These are phyloP conservation scores for Pangasius sanitwongsei DNA, from an alignment of 2,797 vertebrate species.

Conservation along the genomic window DNA sequence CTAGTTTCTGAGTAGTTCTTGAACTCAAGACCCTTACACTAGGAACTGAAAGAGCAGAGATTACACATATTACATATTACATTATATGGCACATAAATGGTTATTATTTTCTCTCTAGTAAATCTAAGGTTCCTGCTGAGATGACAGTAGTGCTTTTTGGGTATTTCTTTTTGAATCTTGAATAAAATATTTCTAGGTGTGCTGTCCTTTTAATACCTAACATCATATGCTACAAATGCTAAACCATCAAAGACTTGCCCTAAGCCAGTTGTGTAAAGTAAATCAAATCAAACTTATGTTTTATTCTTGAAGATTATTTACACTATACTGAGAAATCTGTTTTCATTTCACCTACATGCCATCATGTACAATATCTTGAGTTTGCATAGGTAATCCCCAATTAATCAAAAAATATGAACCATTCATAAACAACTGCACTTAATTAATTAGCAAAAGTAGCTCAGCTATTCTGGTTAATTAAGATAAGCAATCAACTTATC, in stretches of 20 bases:
- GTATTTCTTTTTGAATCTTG: not conserved
- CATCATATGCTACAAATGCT: not conserved
- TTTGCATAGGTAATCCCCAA: not conserved
- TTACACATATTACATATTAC: not conserved
- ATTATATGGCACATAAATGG: not conserved
- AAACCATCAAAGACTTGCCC: not conserved
- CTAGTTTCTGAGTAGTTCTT: not conserved
- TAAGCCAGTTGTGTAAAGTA: not conserved
- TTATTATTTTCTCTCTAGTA: not conserved
- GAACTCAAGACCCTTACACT: not conserved
- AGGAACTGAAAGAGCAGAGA: not conserved
- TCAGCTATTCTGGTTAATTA: not conserved
- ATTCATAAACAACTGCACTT: not conserved
- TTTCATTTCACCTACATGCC: not conserved
- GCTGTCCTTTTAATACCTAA: not conserved
- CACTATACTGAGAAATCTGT: not conserved
- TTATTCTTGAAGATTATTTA: not conserved
- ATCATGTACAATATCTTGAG: not conserved
- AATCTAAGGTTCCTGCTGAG: not conserved
- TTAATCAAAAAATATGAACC: not conserved
- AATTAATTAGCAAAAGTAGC: not conserved
- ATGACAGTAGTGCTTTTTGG: not conserved
- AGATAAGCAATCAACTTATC: not conserved
- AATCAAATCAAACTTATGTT: not conserved
- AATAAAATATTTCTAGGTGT: not conserved